Base-by-base conservation (phyloP, 2,113 vertebrate species). In the Syrmaticus mikado region DNA sequence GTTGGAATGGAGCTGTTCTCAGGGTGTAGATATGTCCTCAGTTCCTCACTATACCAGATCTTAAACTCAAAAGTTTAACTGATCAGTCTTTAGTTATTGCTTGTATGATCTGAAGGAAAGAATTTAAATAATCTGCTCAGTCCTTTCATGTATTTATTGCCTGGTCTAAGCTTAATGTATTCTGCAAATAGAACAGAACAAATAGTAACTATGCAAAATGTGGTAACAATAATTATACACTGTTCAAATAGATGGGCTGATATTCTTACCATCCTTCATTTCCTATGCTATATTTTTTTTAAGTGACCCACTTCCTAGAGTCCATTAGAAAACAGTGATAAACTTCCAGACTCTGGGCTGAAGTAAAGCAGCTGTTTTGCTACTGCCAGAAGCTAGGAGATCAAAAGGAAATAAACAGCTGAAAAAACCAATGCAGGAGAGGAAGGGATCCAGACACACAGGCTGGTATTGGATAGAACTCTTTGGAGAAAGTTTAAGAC, bases 341-440 rank as follows among this genome's bases (percentile, higher is more conserved):
- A 64, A 46, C 24, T 73, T 87, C 40, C 60, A 91, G 75, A 74
- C 5, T 14, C 3, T 15, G 32, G 32, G 19, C 12, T 91, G 82
- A 93, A 94, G 38, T 71, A 85, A 73, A 0, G 6, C 76, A 90
- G 60, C 73, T 86, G 55, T 46, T 90, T 86, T 87, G 8, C 58
- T 94, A 80, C 65, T 71, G 65, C 20, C 80, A 88, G 92, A 80
- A 80, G 25, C 28, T 90, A 66, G 60, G 34, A 95, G 82, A 95
- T 94, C 77, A 94, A 92, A 90, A 93, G 75, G 13, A 74, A 75
- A 74, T 46, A 78, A 94, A 52, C 7, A 88, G 41, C 40, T 58
- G 19, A 85, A 74, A 57, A 28, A 80, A 22, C 24, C 45, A 70
- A 28, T 30, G 65, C 2, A 22, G 60, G 38, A 80, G 74, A 82